phyloP scores from a whole-genome alignment of 2,113 vertebrate genomes.

The Percina caprodes region DNA sequence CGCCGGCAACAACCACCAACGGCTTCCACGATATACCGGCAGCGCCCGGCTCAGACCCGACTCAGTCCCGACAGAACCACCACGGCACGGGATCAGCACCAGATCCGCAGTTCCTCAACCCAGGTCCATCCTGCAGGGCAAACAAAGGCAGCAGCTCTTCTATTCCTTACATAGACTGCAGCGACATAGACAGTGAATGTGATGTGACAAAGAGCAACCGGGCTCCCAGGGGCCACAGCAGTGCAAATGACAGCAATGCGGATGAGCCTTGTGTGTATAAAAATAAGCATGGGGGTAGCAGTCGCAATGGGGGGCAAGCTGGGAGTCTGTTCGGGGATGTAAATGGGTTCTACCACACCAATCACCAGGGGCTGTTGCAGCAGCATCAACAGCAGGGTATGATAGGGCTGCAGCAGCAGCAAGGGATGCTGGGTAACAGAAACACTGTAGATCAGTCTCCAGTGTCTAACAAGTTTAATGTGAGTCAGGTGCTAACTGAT shows the following conservation, averaged over 20 bases:
- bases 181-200: conserved; percentile 96
- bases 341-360: conserved; percentile 84
- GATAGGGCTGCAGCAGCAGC: conserved; percentile 49
- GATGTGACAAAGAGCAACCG: conserved; percentile 80
- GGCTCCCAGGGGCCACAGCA: conserved; percentile 70
- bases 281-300: conserved; percentile 59
- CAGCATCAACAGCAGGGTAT: conserved; percentile 79
- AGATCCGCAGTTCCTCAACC: conserved; percentile 87
- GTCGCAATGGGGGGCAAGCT: conserved; percentile 41
- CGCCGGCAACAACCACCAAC: conserved; percentile 67
- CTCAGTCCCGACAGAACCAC: conserved; percentile 61
- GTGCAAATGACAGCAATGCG: conserved; percentile 90
- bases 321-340: conserved; percentile 69
- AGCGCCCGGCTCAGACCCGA: conserved; percentile 68
- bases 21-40: conserved; percentile 75
- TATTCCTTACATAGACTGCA: conserved; percentile 98
- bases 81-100: conserved; percentile 68
- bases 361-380: conserved; percentile 74
- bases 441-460: conserved; percentile 82
- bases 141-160: conserved; percentile 94
- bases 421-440: conserved; percentile 76
- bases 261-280: conserved; percentile 83
- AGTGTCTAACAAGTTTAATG: conserved; percentile 74
- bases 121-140: conserved; percentile 96
- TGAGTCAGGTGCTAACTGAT: conserved; percentile 84